Conservation (phyloP, 2,113 vertebrate species). For the Dipodomys stephensi region DNA sequence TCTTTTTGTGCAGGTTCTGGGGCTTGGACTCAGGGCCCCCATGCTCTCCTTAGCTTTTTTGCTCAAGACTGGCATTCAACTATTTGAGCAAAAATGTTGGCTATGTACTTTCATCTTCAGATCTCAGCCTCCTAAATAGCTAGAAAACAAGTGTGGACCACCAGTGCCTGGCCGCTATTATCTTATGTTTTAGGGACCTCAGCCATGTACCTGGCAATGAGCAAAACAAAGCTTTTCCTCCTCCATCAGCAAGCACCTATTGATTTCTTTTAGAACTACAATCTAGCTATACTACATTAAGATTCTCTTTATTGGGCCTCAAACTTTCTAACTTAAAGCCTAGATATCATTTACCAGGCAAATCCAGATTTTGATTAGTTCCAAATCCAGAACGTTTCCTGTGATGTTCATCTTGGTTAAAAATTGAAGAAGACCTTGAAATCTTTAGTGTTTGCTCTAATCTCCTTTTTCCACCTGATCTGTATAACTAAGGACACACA, state of each 20-base stretch:
- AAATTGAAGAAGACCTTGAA: not conserved
- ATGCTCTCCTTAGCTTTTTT: too few relatives aligned
- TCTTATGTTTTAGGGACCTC: too few relatives aligned
- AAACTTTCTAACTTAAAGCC: not conserved
- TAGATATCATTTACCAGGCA: not conserved
- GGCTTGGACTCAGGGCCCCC: too few relatives aligned
- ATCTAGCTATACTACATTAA: not conserved
- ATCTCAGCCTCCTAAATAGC: too few relatives aligned
- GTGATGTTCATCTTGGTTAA: not conserved
- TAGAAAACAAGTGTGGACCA: too few relatives aligned
- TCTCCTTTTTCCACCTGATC: not conserved
- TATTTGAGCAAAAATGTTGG: too few relatives aligned
- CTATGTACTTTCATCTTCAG: too few relatives aligned
- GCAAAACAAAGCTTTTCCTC: too few relatives aligned
- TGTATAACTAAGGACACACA: not conserved
- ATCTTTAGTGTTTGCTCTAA: not conserved
- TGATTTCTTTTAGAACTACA: not conserved
- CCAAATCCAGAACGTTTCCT: constrained; percentile 18
- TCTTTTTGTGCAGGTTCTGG: not conserved
- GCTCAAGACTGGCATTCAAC: too few relatives aligned
- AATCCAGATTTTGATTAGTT: not conserved
- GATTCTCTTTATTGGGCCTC: not conserved
- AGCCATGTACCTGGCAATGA: too few relatives aligned
- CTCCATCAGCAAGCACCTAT: too few relatives aligned
- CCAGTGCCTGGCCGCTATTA: too few relatives aligned